phyloP scores from a whole-genome alignment of 2,888 invertebrate genomes.

The Desoria tigrina region DNA sequence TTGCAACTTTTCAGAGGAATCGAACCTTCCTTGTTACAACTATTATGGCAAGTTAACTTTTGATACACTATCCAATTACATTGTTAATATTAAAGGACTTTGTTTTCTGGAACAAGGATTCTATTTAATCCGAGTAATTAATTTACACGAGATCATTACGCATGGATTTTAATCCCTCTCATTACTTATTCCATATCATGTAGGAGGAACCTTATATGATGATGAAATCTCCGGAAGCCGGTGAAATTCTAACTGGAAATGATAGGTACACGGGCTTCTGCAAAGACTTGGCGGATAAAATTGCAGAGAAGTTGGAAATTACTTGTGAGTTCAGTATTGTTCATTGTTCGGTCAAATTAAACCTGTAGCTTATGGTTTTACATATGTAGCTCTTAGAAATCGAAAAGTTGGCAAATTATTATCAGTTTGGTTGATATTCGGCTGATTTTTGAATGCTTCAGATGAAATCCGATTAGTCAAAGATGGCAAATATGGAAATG shows the following conservation, averaged over 20 bases:
- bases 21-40: constrained; percentile 85
- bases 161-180: no score
- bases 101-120: no score
- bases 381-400: no score
- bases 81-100: no score
- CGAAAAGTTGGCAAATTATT: no score
- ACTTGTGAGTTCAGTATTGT: constrained; percentile 68
- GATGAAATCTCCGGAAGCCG: constrained; percentile 68
- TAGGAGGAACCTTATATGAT: constrained; percentile 87
- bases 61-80: no score
- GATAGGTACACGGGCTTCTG: constrained; percentile 77
- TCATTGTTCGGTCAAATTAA: no score
- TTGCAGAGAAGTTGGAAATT: constrained; percentile 72
- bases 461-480: constrained; percentile 82
- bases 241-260: constrained; percentile 69
- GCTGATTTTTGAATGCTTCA: constrained; percentile 56
- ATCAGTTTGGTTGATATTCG: no score
- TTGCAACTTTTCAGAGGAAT: constrained; percentile 59
- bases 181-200: constrained; percentile 24
- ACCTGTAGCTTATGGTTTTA: no score
- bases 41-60: constrained; percentile 65
- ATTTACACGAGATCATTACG: no score
- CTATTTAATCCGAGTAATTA: no score
- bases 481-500: constrained; percentile 80
- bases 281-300: constrained; percentile 71